These are phyloP conservation scores for Agapornis roseicollis DNA, from an alignment of 2,113 vertebrate species.

Conservation along the genomic window DNA sequence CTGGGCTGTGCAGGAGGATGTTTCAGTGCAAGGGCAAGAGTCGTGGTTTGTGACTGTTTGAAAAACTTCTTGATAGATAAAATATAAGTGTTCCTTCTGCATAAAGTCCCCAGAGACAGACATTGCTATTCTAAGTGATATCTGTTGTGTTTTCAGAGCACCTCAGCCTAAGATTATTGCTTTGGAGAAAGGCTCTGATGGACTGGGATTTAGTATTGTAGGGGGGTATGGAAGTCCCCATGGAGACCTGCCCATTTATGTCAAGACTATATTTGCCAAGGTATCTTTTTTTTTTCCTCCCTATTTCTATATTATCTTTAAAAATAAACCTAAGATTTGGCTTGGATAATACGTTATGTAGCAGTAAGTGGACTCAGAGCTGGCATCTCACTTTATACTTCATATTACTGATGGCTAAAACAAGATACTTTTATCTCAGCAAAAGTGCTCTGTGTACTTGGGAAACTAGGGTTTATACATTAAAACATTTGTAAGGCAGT, in stretches of 20 bases:
- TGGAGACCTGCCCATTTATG: slow-evolving; percentile 96
- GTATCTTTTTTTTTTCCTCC: slow-evolving; percentile 71
- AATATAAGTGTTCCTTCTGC: slow-evolving; percentile 49
- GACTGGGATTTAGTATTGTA: slow-evolving; percentile 96
- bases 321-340: slow-evolving; percentile 19
- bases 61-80: background rate
- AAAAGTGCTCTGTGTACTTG: background rate
- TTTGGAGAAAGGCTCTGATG: slow-evolving; percentile 94
- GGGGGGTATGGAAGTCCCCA: slow-evolving; percentile 94
- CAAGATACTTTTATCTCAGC: background rate
- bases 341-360: slow-evolving; percentile 13
- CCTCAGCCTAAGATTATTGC: slow-evolving; percentile 85
- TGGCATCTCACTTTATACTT: slow-evolving; percentile 1
- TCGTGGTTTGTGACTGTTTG: background rate
- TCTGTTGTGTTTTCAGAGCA: slow-evolving; percentile 82
- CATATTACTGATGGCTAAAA: background rate
- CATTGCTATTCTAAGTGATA: slow-evolving; percentile 60
- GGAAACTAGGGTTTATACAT: background rate
- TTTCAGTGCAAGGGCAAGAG: background rate
- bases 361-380: background rate
- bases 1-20: background rate
- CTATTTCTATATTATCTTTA: slow-evolving; percentile 18
- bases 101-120: slow-evolving; percentile 26
- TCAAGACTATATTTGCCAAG: slow-evolving; percentile 98
- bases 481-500: slow-evolving; percentile 13